Evolutionary conservation across 1,140 invertebrate genomes (phyloP), one percentile per base, ranked within the genome.

Genomic region (Artemia franciscana): DNA sequence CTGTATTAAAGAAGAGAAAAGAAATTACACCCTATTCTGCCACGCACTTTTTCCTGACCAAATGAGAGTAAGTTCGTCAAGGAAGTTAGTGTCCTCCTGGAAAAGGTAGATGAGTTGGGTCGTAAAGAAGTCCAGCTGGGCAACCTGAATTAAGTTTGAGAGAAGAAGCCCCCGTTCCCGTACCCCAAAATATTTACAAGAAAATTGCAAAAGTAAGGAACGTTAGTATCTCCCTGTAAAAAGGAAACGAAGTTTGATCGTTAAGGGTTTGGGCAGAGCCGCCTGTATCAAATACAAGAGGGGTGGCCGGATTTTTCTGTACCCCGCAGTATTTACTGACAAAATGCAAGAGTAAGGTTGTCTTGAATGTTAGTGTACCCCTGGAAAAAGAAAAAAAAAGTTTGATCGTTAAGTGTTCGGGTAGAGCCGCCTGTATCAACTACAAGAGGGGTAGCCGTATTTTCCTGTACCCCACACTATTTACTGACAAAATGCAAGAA

Each of bases 311-410:
- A n/a, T n/a, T n/a, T n/a, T n/a, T 66, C 59, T 7, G 67, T 62
- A n/a, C 59, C 24, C 15, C 58, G 60, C 23, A 68, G 56, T n/a
- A 68, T 66, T 21, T 67, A 64, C 5, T 63, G 63, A 26, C 65
- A 68, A 3, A 68, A 18, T 1, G 64, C 62, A 51, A 67, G 65
- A 25, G 67, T 67, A 56, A 68, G 57, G 9, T 63, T 62, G 56
- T 68, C 67, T 51, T 68, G 68, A 21, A 62, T 60, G 57, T 67
- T 68, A 51, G 12, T 51, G 21, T 51, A 12, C 21, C 21, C 39
- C 39, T 51, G 3, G 12, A 51, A 12, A 51, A 51, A 2, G 21
- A 51, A 51, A 18, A 18, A 2, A 51, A n/a, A 51, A 15, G 12
- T 15, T 51, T 51, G 12, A 15, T 51, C 39, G 2, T 15, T 51